Base-by-base conservation (phyloP, 2,888 invertebrate species). In the Dichetophora obliterata region DNA sequence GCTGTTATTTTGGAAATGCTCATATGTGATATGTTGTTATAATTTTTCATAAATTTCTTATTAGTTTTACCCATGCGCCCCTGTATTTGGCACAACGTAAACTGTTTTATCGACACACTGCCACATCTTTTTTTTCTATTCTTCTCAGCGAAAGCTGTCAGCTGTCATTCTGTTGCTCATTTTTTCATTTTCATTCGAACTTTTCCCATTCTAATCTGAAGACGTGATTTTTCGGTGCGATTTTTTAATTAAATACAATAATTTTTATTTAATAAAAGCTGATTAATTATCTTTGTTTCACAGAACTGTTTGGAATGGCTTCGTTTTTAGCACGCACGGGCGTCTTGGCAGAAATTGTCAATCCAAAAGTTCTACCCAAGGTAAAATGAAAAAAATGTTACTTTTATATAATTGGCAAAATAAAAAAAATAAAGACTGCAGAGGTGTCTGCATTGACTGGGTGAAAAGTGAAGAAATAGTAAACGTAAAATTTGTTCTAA, bases 301-400 rank as follows among this genome's bases (percentile, higher is more conserved):
- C 61, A 57, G 50, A 48, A 69, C n/a, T 75, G 43, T 61, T 75
- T 50, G 54, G 79, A 83, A 95, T 95, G 95, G 95, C 95, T 91
- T 93, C 93, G 86, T 91, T 95, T 90, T 92, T 95, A 90, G 92
- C 93, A 87, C 93, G 95, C 88, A 92, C 93, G 83, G 90, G 93
- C 86, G 91, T 92, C 88, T 90, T 95, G 85, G 92, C 93, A 77
- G 95, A 95, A 91, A 91, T 91, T 88, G 89, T 94, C 82, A 90
- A 93, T 84, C 90, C 93, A 80, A 93, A 93, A 90, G 93, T 93
- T 90, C 92, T 93, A 81, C 89, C 92, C 81, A 95, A 95, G 94
- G 95, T 95, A 92, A 84, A 81, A 52, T 24, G 43, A 71, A 79
- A 80, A 75, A 63, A 73, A 34, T 75, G 3, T 65, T 48, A 4